Base-by-base conservation (phyloP, 2,113 vertebrate species). In the Chaetorhynchus papuensis region DNA sequence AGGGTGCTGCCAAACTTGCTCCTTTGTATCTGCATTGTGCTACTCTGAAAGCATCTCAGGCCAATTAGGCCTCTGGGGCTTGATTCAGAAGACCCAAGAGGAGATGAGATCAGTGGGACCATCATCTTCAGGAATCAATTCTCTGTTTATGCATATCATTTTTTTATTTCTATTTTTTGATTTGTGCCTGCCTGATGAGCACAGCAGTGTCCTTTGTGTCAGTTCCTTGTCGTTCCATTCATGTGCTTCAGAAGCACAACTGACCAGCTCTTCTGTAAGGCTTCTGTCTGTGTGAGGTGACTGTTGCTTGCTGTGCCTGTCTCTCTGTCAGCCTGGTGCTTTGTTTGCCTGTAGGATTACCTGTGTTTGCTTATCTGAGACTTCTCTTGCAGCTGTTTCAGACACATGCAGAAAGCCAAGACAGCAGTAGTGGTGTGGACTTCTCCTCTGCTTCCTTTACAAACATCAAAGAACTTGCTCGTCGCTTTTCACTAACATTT, bases 381-480 rank as follows among this genome's bases (percentile, higher is more conserved):
- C 80, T 86, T 92, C 68, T 97, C 83, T 85, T 96, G 75, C 97
- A 99, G 99, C 97, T 99, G 47, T 99, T 99, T 93, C 96, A 98
- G 94, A 96, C 97, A 72, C 96, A 98, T 13, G 97, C 95, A 83
- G 97, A 97, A 96, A 98, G 98, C 96, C 98, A 98, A 88, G 97
- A 96, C 57, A 96, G 97, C 60, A 83, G 96, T 7, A 95, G 87
- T 1, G 41, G 93, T 42, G 87, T 94, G 81, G 97, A 98, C 47
- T 96, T 97, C 9, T 98, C 94, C 37, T 98, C 98, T 37, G 95
- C 98, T 95, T 98, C 98, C 75, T 99, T 99, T 97, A 98, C 97
- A 95, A 98, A 98, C 95, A 98, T 99, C 92, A 99, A 98, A 94
- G 99, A 99, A 94, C 98, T 99, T 37, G 99, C 99, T 92, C 96